Percentiles rank a stretch among this genome's conserved stretches.
Conservation (phyloP, 1,140 invertebrate species). For the Platorchestia sp. region DNA sequence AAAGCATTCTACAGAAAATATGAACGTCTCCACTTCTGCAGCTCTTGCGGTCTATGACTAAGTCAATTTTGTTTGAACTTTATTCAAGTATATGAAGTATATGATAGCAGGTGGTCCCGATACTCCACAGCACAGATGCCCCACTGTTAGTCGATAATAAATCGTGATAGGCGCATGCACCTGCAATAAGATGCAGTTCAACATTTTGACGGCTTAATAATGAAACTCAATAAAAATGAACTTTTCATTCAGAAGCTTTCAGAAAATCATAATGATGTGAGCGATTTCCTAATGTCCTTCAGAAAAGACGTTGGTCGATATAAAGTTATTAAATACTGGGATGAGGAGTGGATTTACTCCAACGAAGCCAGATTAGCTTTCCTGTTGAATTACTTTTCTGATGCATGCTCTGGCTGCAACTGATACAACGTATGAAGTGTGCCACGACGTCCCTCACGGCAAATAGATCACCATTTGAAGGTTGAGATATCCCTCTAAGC, state of each 20-base stretch:
- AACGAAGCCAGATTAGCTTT: too few relatives aligned
- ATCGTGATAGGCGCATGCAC: background rate
- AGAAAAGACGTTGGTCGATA: too few relatives aligned
- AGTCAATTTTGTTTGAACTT: background rate
- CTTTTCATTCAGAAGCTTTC: too few relatives aligned
- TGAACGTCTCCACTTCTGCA: background rate
- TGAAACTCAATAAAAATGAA: too few relatives aligned
- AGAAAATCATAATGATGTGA: too few relatives aligned
- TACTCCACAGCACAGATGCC: background rate
- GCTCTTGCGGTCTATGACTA: background rate
- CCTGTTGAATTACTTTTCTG: too few relatives aligned
- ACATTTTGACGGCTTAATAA: background rate
- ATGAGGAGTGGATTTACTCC: too few relatives aligned
- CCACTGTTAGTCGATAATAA: background rate
- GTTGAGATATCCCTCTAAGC: background rate
- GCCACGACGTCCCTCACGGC: background rate
- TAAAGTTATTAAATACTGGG: too few relatives aligned
- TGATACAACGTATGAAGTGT: background rate
- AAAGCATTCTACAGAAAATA: background rate
- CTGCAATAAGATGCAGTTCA: background rate
- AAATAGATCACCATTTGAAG: background rate
- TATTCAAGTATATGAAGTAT: background rate
- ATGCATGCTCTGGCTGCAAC: background rate
- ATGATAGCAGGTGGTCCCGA: background rate
- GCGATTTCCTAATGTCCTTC: too few relatives aligned